These are phyloP conservation scores for Peromyscus aztecus DNA, from an alignment of 2,797 vertebrate genomes.

Conservation along the genomic window DNA sequence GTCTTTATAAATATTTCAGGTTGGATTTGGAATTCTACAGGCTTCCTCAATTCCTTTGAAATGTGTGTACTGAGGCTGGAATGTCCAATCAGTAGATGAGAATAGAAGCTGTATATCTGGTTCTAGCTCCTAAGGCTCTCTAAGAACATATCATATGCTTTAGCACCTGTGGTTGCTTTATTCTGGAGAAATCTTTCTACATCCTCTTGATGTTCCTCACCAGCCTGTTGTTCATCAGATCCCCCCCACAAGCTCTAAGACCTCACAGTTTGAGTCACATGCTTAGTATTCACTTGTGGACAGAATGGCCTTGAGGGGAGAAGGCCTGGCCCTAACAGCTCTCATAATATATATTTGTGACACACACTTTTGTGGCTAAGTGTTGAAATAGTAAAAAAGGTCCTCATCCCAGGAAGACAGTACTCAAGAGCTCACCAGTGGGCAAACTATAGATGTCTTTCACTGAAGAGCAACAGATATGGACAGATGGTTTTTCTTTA, in stretches of 20 bases:
- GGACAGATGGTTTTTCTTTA: conserved; percentile 70
- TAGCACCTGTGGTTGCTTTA: not conserved
- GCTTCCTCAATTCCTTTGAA: not conserved
- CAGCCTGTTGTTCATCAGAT: not conserved
- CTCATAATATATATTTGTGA: not conserved
- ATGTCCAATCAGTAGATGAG: not conserved
- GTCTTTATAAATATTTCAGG: not conserved
- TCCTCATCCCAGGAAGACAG: conserved; percentile 50
- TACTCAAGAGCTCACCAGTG: conserved; percentile 50
- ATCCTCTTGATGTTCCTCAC: too few species aligned
- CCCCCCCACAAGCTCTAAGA: fast-evolving
- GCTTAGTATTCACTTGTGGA: not conserved
- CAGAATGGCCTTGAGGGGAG: not conserved
- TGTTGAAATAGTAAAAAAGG: not conserved
- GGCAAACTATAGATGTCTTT: conserved; percentile 66
- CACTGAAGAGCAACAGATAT: conserved; percentile 72
- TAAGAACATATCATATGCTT: not conserved
- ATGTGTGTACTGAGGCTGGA: not conserved
- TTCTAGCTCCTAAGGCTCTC: not conserved
- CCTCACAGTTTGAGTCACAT: too few species aligned
- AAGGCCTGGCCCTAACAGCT: not conserved
- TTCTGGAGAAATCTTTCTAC: not conserved
- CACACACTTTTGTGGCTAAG: not conserved
- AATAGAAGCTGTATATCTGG: not conserved
- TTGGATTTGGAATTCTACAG: not conserved